Evolutionary conservation across 2,888 invertebrate genomes (phyloP), one percentile per base, ranked within the genome.

Genomic region (Lamellibrachia satsuma): DNA sequence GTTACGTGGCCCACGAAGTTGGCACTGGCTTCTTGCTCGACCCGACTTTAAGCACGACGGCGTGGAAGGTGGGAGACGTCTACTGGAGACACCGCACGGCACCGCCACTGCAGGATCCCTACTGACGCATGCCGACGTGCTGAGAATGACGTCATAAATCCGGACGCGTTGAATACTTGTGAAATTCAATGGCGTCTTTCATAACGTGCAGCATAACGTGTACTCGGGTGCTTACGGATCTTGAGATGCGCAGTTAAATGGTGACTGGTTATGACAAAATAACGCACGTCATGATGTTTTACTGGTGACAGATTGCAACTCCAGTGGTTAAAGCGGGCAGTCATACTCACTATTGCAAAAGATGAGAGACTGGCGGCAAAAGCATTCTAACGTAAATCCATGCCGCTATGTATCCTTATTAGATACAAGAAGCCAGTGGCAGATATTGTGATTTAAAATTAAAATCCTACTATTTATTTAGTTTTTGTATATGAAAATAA

Each of bases 21-120:
- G 52, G 91, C 55, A 93, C 93, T 27, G 93, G 93, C 9, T 93
- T 94, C 52, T 91, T 91, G 92, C 93, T 95, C 9, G 94, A 95
- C 92, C 93, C 93, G 39, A 91, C 90, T n/a, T 90, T 92, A 52
- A 94, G 94, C 92, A 93, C 94, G n/a, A 93, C 52, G 0, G 92
- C 90, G 52, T 95, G 95, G 95, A 93, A 93, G 91, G 91, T 95
- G 57, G 95, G 94, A 51, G 95, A 95, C 90, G 92, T 95, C 2
- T 95, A 95, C 93, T 95, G 95, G 95, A 93, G 94, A 57, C 93
- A 93, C 27, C 90, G 52, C 3, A 90, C 90, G 8, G 93, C 93
- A 15, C 15, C 57, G 22, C 52, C 91, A 55, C 91, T 93, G 57
- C 92, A 93, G 90, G 60, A 55, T n/a, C 93, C 93, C 27, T 93